Conservation (phyloP, 2,113 vertebrate species). For the Plecturocebus donacophilus region DNA sequence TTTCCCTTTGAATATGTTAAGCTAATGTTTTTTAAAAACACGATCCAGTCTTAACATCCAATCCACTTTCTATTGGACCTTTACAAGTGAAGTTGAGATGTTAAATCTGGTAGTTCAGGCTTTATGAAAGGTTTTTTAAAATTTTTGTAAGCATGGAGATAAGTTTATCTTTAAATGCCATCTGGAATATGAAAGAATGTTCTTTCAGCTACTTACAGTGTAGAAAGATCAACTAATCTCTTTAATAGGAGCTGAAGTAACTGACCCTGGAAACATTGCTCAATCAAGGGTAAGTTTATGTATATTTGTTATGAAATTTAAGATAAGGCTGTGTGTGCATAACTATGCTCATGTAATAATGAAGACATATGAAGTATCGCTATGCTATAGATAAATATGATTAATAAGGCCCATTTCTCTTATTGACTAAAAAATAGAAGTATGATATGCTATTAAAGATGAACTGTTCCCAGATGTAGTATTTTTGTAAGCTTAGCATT, state of each 20-base stretch:
- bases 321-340: not conserved
- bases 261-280: conserved; percentile 49
- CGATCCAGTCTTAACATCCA: conserved; percentile 41
- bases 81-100: conserved; percentile 56
- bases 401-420: not conserved
- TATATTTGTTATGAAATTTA: conserved; percentile 42
- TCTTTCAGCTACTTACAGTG: conserved; percentile 86
- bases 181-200: conserved; percentile 84
- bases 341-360: conserved; percentile 3
- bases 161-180: conserved; percentile 82
- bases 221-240: conserved; percentile 77
- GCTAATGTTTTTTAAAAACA: conserved; percentile 42
- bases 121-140: conserved; percentile 62
- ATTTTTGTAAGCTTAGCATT: conserved; percentile 12
- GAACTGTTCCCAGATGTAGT: conserved; percentile 18
- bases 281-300: conserved; percentile 78
- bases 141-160: conserved; percentile 71
- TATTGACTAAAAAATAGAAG: not conserved
- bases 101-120: conserved; percentile 41
- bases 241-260: conserved; percentile 80
- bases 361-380: not conserved
- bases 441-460: conserved; percentile 3
- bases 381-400: not conserved
- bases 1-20: conserved; percentile 27
- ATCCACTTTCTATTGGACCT: not conserved